Evolutionary conservation across 2,888 invertebrate species (phyloP), one percentile per base, ranked within the genome.

Genomic region (Pecten maximus): DNA sequence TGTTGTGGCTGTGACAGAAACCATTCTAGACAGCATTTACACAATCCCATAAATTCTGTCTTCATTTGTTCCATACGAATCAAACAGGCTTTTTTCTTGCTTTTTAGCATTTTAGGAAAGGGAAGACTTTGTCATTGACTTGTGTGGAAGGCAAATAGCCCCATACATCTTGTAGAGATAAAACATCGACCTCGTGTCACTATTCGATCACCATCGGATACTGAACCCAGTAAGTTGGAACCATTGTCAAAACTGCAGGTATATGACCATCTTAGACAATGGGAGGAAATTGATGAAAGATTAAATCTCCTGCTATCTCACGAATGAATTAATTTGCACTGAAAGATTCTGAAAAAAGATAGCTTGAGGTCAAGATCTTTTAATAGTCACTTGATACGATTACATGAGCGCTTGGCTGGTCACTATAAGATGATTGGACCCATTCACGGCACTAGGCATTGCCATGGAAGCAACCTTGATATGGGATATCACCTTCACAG

Each of bases 351-450:
- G 35, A 74, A 74, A 74, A 74, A 74, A 74, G 74, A 74, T 74
- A 74, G 74, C 74, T 74, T 74, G 74, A 35, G 74, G 74, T 74
- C 74, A 74, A 74, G 74, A 74, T 74, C 74, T 74, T 74, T 74
- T 74, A 74, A 28, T 74, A 28, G 74, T 74, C 74, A 74, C 74
- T 74, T 74, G 74, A 74, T 74, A 74, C 74, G 74, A 74, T 74
- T 74, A 74, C 74, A 74, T 74, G 74, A 28, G 74, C 74, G 74
- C 74, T 74, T 74, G 74, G 23, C 74, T 74, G 74, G 74, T 74
- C 74, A 74, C 74, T 74, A 35, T 19, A 74, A 74, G 74, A 74
- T 74, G 74, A 74, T 74, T 74, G 74, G 74, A 35, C 35, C 0
- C 35, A 74, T 74, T 74, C 74, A 74, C 74, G 74, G 35, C 35